Conservation (phyloP, 2,113 vertebrate species). For the Lampris megalopsis region DNA sequence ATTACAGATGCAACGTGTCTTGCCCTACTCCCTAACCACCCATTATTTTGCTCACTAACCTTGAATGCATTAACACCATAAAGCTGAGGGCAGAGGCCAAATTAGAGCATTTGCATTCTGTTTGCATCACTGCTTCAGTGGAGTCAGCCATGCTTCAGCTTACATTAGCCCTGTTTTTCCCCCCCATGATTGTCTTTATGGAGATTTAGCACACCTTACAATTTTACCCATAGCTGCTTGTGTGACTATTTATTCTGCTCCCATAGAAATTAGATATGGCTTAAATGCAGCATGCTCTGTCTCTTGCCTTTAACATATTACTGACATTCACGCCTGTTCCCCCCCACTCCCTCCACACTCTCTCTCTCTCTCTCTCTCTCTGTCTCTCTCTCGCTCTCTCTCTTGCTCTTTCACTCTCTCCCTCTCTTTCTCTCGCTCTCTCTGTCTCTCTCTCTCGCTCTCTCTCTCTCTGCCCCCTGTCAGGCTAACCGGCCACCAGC, state of each 20-base stretch:
- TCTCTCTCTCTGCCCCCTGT: background rate
- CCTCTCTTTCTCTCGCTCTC: background rate
- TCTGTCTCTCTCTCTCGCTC: background rate
- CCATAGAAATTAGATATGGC: constrained; percentile 9
- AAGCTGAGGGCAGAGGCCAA: constrained; percentile 9
- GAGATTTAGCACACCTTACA: constrained; percentile 12
- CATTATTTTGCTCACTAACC: constrained; percentile 30
- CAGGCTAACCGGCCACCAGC: constrained; percentile 97
- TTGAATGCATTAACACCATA: constrained; percentile 19
- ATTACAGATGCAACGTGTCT: background rate
- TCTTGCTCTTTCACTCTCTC: constrained; percentile 9
- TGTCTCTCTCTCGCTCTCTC: background rate
- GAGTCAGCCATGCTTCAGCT: background rate
- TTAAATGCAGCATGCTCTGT: constrained; percentile 31
- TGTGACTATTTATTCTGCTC: constrained; percentile 52
- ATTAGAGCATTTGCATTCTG: constrained; percentile 29
- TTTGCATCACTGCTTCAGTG: constrained; percentile 10
- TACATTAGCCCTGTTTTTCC: background rate
- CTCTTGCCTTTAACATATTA: background rate
- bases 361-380: constrained; percentile 17
- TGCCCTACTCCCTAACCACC: background rate
- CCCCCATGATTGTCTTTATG: constrained; percentile 6
- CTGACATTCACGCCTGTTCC: background rate
- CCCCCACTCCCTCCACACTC: background rate
- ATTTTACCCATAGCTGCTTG: constrained; percentile 27